Conservation (phyloP, 2,888 invertebrate species). For the Thereva unica region DNA sequence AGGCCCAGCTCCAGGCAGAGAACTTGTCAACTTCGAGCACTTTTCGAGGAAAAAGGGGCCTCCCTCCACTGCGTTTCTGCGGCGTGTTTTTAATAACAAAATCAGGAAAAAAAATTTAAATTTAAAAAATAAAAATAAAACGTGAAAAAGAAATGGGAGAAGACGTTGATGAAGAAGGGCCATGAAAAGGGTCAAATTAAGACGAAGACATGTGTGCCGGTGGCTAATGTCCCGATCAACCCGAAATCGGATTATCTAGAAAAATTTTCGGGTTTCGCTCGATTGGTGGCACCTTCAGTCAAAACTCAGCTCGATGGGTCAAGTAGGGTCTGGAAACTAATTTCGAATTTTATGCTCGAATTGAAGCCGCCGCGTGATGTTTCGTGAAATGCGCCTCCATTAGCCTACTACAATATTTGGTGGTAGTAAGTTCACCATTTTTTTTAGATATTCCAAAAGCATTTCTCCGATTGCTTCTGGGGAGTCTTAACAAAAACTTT, state of each 20-base stretch:
- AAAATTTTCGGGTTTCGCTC: slow-evolving; percentile 22
- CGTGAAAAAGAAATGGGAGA: background rate
- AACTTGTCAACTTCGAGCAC: slow-evolving; percentile 18
- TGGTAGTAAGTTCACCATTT: too few relatives aligned
- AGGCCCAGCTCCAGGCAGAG: background rate
- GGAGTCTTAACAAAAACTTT: too few relatives aligned
- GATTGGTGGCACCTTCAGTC: slow-evolving; percentile 32
- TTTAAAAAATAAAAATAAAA: slow-evolving; percentile 18
- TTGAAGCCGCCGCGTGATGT: too few relatives aligned
- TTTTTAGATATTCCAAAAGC: too few relatives aligned
- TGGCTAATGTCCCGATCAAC: slow-evolving; percentile 14
- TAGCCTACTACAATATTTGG: too few relatives aligned
- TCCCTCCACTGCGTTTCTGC: slow-evolving; percentile 7
- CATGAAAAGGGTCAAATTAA: slow-evolving; percentile 17
- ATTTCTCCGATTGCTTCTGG: too few relatives aligned
- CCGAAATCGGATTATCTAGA: slow-evolving; percentile 30
- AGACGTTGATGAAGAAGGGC: slow-evolving; percentile 9
- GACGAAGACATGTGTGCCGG: slow-evolving; percentile 12
- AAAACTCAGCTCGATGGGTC: slow-evolving; percentile 27
- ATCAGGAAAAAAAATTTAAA: background rate
- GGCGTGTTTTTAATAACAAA: too few relatives aligned
- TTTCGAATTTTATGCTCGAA: too few relatives aligned
- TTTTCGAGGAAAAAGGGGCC: slow-evolving; percentile 21
- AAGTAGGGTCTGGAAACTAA: background rate
- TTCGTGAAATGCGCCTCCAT: too few relatives aligned